Base-by-base conservation (phyloP, 2,888 invertebrate genomes). In the Abrostola triplasia region DNA sequence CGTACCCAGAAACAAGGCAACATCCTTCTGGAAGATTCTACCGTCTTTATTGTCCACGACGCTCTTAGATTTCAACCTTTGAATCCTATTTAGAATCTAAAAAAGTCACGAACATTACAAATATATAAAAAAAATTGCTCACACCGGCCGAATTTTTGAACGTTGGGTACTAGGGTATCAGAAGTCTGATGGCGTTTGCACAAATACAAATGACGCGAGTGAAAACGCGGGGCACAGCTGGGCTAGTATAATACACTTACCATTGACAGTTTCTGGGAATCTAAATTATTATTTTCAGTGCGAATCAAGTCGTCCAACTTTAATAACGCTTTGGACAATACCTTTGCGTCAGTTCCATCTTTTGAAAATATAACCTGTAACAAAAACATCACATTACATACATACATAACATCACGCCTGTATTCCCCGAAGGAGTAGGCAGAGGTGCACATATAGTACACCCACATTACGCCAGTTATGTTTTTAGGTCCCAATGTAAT, bases 1-100 rank as follows among this genome's bases (percentile, higher is more conserved):
- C 79, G 85, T 66, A 89, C 91, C 90, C 36, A 90, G 66, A 61
- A 91, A 90, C 64, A 88, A 68, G 5, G 83, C 52, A 0, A 87
- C 61, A 52, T 89, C 83, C 64, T 87, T 84, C 13, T 84, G 84
- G 5, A 91, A 74, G 5, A 86, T 59, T 54, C 89, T 85, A 0
- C 75, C 82, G 0, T 86, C 80, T 67, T 81, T 87, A 0, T 65
- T 80, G 0, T 64, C 71, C 4, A 61, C 47, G 8, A 77, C 70
- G 9, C 66, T 77, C 0, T 73, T 73, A 0, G 64, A 65, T 0
- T 81, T 77, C 2, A 88, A 44, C 41, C 81, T 86, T 2, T 73
- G 66, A 4, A 90, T 73, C 9, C 71, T 67, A 8, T 67, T 59
- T 44, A 90, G 68, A 6, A 84, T 74, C 89, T 90, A 76, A 36